A percentile compares a stretch with the other conserved stretches of the same genome.
phyloP scores from a whole-genome alignment of 2,113 vertebrate species.

The Eretmochelys imbricata region DNA sequence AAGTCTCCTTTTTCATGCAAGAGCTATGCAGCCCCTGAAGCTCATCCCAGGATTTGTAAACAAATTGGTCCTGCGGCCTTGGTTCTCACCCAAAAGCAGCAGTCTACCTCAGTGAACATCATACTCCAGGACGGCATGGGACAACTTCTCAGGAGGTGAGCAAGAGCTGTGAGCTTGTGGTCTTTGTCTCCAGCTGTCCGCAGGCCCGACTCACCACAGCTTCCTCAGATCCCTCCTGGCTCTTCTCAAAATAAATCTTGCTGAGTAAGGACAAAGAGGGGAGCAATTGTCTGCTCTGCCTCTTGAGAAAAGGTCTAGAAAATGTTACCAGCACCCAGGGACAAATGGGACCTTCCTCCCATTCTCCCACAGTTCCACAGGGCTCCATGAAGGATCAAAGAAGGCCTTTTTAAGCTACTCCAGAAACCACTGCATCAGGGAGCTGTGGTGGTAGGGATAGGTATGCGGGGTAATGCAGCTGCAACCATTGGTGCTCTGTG shows the following conservation, averaged over 20 bases:
- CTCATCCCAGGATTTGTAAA: background rate
- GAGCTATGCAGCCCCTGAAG: background rate
- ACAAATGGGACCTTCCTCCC: background rate
- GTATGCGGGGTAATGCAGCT: background rate
- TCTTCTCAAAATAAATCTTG: background rate
- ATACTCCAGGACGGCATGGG: background rate
- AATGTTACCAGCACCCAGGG: background rate
- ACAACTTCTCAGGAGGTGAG: background rate
- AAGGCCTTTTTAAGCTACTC: background rate
- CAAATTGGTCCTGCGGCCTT: background rate
- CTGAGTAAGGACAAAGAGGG: background rate
- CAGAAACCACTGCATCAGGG: background rate
- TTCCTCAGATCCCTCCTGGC: background rate
- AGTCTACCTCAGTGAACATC: background rate
- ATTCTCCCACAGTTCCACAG: background rate
- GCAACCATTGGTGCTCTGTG: background rate
- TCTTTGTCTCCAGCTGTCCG: background rate
- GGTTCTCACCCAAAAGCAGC: background rate
- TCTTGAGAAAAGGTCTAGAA: background rate
- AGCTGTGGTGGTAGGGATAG: background rate
- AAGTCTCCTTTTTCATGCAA: background rate
- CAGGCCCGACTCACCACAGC: background rate
- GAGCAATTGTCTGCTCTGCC: background rate
- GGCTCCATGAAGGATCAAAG: background rate
- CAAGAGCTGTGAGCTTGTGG: background rate